These are phyloP conservation scores for Drosophila koepferae DNA, from an alignment of 2,888 invertebrate genomes.

Conservation along the genomic window DNA sequence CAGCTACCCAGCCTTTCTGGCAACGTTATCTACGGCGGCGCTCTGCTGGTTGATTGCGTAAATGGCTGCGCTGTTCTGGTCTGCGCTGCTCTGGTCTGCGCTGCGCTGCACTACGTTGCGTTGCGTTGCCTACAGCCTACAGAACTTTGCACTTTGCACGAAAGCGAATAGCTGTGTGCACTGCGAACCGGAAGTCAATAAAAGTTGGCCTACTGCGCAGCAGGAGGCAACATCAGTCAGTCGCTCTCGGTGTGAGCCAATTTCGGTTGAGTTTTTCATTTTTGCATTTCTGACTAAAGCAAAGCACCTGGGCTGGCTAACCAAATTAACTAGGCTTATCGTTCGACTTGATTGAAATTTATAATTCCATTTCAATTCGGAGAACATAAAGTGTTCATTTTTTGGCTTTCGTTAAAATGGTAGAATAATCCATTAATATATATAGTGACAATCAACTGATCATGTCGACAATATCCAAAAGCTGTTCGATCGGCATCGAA, in stretches of 20 bases:
- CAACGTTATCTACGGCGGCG: slow-evolving; percentile 1
- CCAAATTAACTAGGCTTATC: slow-evolving; percentile 34
- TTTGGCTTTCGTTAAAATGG: too few relatives aligned
- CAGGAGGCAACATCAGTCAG: slow-evolving; percentile 11
- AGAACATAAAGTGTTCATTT: neutral
- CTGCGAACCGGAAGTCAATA: slow-evolving; percentile 70
- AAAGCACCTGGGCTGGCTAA: slow-evolving; percentile 21
- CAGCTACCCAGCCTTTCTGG: too few relatives aligned
- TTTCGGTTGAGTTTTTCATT: slow-evolving; percentile 5
- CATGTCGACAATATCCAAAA: too few relatives aligned
- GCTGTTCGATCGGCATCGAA: too few relatives aligned
- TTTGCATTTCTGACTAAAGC: slow-evolving; percentile 1
- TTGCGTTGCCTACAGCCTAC: slow-evolving; percentile 24
- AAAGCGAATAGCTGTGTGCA: slow-evolving; percentile 10
- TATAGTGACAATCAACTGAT: too few relatives aligned
- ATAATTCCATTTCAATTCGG: neutral
- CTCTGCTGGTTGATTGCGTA: slow-evolving; percentile 60
- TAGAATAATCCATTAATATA: too few relatives aligned
- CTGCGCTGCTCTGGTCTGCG: slow-evolving; percentile 9
- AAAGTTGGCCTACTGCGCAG: slow-evolving; percentile 69
- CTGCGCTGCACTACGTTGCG: slow-evolving; percentile 13
- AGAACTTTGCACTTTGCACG: slow-evolving; percentile 67
- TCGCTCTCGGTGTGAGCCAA: slow-evolving; percentile 11
- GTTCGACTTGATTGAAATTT: slow-evolving; percentile 1
- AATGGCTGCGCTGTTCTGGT: slow-evolving; percentile 25